phyloP scores from a whole-genome alignment of 2,888 invertebrate species.

The Chymomyza amoena region DNA sequence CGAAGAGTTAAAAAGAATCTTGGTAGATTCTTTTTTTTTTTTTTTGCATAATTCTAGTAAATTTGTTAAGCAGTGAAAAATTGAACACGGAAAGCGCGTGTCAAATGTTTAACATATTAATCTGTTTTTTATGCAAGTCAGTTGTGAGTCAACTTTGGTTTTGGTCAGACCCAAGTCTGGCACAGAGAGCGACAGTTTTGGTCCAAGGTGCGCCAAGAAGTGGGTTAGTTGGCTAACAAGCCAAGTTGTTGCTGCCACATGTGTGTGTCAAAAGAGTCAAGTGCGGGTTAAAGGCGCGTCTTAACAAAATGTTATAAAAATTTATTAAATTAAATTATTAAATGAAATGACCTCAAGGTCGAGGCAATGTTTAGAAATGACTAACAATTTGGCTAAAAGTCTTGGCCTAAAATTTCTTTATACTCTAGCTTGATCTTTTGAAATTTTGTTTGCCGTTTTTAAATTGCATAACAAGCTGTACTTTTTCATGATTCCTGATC shows the following conservation, averaged over 20 bases:
- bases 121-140: conserved; percentile 38
- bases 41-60: background rate
- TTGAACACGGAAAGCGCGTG: conserved; percentile 5
- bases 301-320: background rate
- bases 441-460: no score
- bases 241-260: background rate
- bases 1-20: conserved; percentile 34
- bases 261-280: background rate
- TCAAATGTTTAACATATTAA: conserved; percentile 58
- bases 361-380: background rate
- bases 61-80: conserved; percentile 27
- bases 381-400: background rate
- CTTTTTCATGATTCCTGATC: background rate
- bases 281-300: conserved; percentile 1
- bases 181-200: background rate
- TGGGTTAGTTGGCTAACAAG: conserved; percentile 14
- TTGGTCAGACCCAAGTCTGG: background rate
- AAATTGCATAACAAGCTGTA: background rate
- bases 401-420: background rate
- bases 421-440: background rate
- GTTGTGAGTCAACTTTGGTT: conserved; percentile 12
- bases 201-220: background rate
- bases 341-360: conserved; percentile 1
- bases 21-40: background rate
- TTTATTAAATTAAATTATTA: background rate